Conservation (phyloP, 1,140 invertebrate genomes). For the Drosophila navojoa region DNA sequence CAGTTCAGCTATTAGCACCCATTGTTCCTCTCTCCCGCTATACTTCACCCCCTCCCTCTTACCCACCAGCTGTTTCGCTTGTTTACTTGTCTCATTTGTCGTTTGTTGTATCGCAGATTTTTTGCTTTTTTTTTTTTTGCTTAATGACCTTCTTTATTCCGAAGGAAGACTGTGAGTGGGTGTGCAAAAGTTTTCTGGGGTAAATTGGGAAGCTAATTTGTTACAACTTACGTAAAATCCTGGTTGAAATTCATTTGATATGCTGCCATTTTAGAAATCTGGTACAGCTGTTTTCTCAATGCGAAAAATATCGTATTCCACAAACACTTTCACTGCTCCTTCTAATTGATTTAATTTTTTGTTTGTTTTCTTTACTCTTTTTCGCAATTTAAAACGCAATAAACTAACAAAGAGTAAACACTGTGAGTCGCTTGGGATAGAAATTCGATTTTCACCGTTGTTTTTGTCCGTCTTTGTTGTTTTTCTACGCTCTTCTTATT, state of each 20-base stretch:
- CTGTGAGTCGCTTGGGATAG: slow-evolving; percentile 6
- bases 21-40: slow-evolving; percentile 13
- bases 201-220: slow-evolving; percentile 23
- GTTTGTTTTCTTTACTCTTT: slow-evolving; percentile 13
- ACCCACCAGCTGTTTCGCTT: slow-evolving; percentile 63
- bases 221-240: slow-evolving; percentile 82
- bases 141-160: slow-evolving; percentile 62
- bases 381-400: slow-evolving; percentile 15
- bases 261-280: slow-evolving; percentile 60
- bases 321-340: slow-evolving; percentile 69
- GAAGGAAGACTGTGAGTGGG: slow-evolving; percentile 48
- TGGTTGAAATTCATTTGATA: slow-evolving; percentile 83
- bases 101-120: slow-evolving; percentile 61
- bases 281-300: slow-evolving; percentile 45
- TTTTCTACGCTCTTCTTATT: slow-evolving; percentile 51
- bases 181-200: slow-evolving; percentile 10
- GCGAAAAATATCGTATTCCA: slow-evolving; percentile 22
- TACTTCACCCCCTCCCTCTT: slow-evolving; percentile 1
- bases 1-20: slow-evolving; percentile 53
- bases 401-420: slow-evolving; percentile 15
- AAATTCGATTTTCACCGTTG: slow-evolving; percentile 37
- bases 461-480: slow-evolving; percentile 54
- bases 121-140: slow-evolving; percentile 56
- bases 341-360: slow-evolving; percentile 7
- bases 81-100: slow-evolving; percentile 61